Base-by-base conservation (phyloP, 2,113 vertebrate species). In the Leucopsar rothschildi region DNA sequence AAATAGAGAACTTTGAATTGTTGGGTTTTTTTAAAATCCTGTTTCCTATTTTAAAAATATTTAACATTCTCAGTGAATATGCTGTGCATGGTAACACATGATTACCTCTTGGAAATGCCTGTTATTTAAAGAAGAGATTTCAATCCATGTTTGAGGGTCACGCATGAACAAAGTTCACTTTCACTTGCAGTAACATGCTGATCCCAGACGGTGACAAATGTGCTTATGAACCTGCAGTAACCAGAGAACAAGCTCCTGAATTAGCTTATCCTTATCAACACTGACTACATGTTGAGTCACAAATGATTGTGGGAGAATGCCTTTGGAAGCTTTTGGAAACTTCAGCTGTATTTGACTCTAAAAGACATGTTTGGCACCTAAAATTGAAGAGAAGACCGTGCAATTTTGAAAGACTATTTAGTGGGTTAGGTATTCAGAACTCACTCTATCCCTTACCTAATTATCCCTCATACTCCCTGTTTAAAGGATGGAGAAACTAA, bases 41-140 rank as follows among this genome's bases (percentile, higher is more conserved):
- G 2, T 91, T 88, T 86, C 35, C 64, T 93, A 37, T 88, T 75
- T 88, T 80, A 84, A 95, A 92, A 72, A 42, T 28, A 29, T 77
- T 86, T 75, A 82, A 49, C 50, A 42, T 83, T 90, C 61, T 94
- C 68, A 40, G 40, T 29, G 39, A 76, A 75, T 57, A 24, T 33
- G 61, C 65, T 83, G 20, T 56, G 49, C 90, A 59, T 47, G 25
- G 9, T 63, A 77, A 80, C 61, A 60, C 49, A 13, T 35, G 68
- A 29, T 63, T 47, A 57, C 35, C 40, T 85, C 88, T 93, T 81
- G 86, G 27, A 80, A 69, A 31, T 55, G 33, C 49, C 59, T 88
- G 63, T 94, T 94, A 95, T 42, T n/a, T 75, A 91, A 95, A 86
- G 84, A 57, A 40, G 55, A 68, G 19, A 78, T 77, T 79, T 90